Evolutionary conservation across 2,113 vertebrate genomes (phyloP).

Genomic region (Cryptomyrus ogoouensis): DNA sequence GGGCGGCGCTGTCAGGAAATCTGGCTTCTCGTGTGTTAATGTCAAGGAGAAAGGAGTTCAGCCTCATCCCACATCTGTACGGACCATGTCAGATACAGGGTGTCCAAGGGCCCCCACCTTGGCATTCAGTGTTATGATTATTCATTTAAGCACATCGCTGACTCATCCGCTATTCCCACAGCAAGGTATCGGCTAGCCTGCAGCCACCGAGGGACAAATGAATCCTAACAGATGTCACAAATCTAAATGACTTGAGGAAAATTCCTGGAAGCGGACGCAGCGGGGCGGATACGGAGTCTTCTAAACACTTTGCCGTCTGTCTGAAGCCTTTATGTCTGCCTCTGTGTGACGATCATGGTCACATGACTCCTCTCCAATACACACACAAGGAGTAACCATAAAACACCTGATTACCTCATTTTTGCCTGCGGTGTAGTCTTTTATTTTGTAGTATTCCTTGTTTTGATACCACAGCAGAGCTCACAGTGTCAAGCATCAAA

Average conservation of each 20-base stretch:
- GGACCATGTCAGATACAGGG: slow-evolving; percentile 25
- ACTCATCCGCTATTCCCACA: background rate
- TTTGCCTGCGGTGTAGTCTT: background rate
- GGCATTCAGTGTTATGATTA: slow-evolving; percentile 50
- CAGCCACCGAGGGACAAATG: slow-evolving; percentile 47
- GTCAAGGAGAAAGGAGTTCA: slow-evolving; percentile 23
- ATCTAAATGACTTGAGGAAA: slow-evolving; percentile 40
- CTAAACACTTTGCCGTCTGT: slow-evolving; percentile 1
- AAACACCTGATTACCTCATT: background rate
- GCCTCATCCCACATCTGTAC: slow-evolving; percentile 30
- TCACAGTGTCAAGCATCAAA: background rate
- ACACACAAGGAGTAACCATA: background rate
- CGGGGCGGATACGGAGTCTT: background rate
- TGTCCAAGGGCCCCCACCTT: slow-evolving; percentile 48
- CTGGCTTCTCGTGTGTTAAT: slow-evolving; percentile 31
- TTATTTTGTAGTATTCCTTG: background rate
- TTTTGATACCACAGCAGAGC: background rate
- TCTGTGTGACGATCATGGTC: background rate
- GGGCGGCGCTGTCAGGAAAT: slow-evolving; percentile 30
- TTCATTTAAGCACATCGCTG: slow-evolving; percentile 47
- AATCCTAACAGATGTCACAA: slow-evolving; percentile 47
- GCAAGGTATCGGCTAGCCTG: slow-evolving; percentile 44
- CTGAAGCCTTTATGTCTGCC: background rate
- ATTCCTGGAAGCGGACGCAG: background rate
- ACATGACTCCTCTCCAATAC: background rate